These are phyloP conservation scores for Nylanderia fulva DNA, from an alignment of 1,140 invertebrate species.

Conservation along the genomic window DNA sequence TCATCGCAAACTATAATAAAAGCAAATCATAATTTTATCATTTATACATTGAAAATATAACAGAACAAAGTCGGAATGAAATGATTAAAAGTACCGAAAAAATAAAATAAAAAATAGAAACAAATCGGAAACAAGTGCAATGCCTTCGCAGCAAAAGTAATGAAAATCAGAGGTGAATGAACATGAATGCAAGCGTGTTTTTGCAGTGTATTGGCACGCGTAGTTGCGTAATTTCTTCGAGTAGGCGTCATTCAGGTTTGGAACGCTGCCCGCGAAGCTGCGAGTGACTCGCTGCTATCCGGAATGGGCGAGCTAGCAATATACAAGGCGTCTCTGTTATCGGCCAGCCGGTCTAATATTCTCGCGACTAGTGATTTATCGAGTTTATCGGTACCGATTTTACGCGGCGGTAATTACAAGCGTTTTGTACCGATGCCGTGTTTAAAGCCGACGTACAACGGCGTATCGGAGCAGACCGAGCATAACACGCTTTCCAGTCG, in stretches of 20 bases:
- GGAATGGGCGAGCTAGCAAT: constrained; percentile 39
- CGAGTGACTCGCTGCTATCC: constrained; percentile 41
- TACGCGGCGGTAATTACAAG: constrained; percentile 43
- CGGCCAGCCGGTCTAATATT: constrained; percentile 63
- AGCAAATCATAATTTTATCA: neutral
- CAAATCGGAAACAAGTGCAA: constrained; percentile 35
- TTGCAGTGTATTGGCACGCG: constrained; percentile 61
- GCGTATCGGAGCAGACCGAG: neutral
- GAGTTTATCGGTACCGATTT: constrained; percentile 53
- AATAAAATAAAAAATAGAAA: neutral
- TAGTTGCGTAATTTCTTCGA: constrained; percentile 67
- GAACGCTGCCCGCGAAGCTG: constrained; percentile 69
- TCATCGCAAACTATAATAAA: neutral
- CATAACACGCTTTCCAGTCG: neutral
- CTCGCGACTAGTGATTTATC: constrained; percentile 60
- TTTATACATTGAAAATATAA: neutral
- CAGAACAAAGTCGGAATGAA: neutral
- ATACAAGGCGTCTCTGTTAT: constrained; percentile 53
- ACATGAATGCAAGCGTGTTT: constrained; percentile 43
- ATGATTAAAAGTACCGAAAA: neutral
- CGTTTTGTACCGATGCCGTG: neutral
- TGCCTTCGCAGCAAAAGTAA: constrained; percentile 35
- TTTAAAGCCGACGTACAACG: constrained; percentile 16
- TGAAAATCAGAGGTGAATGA: constrained; percentile 61
- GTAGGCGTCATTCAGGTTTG: constrained; percentile 71